Base-by-base conservation (phyloP, 2,888 invertebrate genomes). In the Leptopilina syphax region DNA sequence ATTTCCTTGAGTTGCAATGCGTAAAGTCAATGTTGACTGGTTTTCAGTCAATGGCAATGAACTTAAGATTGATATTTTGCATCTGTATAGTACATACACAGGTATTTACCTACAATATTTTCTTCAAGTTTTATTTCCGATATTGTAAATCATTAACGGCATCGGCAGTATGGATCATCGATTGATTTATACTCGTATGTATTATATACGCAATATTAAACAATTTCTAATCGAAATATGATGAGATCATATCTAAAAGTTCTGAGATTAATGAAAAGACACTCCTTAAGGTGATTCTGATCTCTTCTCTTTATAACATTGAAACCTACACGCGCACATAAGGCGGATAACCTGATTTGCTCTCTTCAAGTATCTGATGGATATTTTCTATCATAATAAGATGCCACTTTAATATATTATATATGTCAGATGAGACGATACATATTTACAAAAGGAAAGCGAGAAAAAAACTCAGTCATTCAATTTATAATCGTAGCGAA, bases 231-330 rank as follows among this genome's bases (percentile, higher is more conserved):
- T 73, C 34, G 41, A 73, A 57, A 57, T 57, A n/a, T 34, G 73
- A 73, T 73, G 73, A 57, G 34, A 34, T 73, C 73, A 73, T 73
- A 73, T 73, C 54, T 73, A 73, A 73, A 73, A 54, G 57, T n/a
- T 34, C 9, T 13, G 7, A 73, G 54, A 34, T 73, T 57, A 44
- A 73, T 34, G 34, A 73, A 54, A n/a, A 73, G 73, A 54, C 57
- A 57, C 73, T 57, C 57, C 73, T 57, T 73, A 41, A 57, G 27
- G n/a, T 54, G 34, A 73, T 73, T 73, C 27, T 57, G 73, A 73
- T 73, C 57, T 73, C 70, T 34, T 54, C 57, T 73, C 57, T 73
- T 34, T 34, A 34, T 34, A 34, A 34, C 4, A 34, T 34, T 34
- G 73, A 73, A 73, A 73, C 73, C 73, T 57, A 34, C 34, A 70